Conservation (phyloP, 2,113 vertebrate genomes). For the Calyptommatus sinebrachiatus region DNA sequence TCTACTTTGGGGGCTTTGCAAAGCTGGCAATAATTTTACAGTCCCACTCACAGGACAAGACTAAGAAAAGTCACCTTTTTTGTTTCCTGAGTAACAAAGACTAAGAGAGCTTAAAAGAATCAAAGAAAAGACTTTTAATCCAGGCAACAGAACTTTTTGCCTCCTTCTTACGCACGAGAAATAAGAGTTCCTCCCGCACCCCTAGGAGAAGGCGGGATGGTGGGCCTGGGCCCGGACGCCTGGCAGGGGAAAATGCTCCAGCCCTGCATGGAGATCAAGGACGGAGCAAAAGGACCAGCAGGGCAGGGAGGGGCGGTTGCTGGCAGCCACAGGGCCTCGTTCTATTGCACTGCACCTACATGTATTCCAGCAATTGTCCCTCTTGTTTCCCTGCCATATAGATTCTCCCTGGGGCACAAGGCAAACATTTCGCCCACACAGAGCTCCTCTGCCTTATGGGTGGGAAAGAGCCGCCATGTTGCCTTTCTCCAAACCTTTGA, state of each 20-base stretch:
- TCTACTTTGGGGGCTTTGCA: background rate
- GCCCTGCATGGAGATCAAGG: conserved; percentile 53
- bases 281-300: conserved; percentile 48
- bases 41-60: conserved; percentile 27
- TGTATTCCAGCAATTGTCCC: conserved; percentile 41
- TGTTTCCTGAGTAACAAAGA: conserved; percentile 33
- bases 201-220: conserved; percentile 37
- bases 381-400: background rate
- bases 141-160: conserved; percentile 23
- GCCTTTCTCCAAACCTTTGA: background rate
- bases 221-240: conserved; percentile 40
- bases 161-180: conserved; percentile 30
- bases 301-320: conserved; percentile 38
- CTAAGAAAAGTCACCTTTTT: conserved; percentile 14
- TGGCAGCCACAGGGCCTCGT: conserved; percentile 43
- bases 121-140: conserved; percentile 20
- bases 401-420: conserved; percentile 20
- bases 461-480: background rate
- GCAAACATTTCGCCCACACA: conserved; percentile 19
- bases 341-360: conserved; percentile 49
- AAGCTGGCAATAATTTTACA: conserved; percentile 45
- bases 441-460: background rate
- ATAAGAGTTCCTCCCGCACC: conserved; percentile 43
- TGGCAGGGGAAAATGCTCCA: conserved; percentile 42
- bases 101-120: conserved; percentile 30